These are phyloP conservation scores for Ceriagrion tenellum DNA, from an alignment of 2,888 invertebrate species.

Conservation along the genomic window DNA sequence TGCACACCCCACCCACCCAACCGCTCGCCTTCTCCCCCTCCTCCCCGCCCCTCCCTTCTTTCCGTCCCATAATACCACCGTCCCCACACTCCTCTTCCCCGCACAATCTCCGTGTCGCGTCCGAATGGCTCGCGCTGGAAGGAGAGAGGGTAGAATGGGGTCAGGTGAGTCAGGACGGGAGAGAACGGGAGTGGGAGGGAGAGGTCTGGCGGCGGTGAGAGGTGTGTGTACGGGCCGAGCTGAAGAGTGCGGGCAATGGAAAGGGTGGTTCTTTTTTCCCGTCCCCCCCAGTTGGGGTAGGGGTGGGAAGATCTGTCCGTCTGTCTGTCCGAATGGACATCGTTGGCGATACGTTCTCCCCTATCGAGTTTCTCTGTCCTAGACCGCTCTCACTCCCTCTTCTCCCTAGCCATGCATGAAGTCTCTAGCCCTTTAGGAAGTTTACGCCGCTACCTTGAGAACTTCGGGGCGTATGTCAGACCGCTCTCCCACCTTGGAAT, in stretches of 20 bases:
- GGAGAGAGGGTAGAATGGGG: constrained; percentile 9
- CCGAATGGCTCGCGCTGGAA: not conserved
- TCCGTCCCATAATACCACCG: not conserved
- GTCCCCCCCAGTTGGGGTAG: not conserved
- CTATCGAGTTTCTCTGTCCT: not conserved
- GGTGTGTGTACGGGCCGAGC: not conserved
- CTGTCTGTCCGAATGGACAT: not conserved
- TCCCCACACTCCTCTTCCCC: not conserved
- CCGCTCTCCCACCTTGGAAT: no score
- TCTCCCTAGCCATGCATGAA: not conserved
- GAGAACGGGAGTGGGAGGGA: not conserved
- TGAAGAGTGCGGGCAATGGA: not conserved
- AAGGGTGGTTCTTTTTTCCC: not conserved
- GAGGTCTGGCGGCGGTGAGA: not conserved
- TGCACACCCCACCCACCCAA: not conserved
- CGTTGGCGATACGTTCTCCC: constrained; percentile 12
- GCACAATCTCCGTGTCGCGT: not conserved
- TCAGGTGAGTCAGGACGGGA: not conserved
- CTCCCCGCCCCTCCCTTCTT: not conserved
- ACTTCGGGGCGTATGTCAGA: no score
- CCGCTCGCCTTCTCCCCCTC: not conserved
- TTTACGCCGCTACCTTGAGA: not conserved
- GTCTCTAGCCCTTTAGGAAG: not conserved
- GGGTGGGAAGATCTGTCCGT: not conserved
- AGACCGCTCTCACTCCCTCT: not conserved